Percentiles rank a stretch among this genome's conserved stretches.
phyloP scores from a whole-genome alignment of 2,113 vertebrate species.

The Papio anubis region DNA sequence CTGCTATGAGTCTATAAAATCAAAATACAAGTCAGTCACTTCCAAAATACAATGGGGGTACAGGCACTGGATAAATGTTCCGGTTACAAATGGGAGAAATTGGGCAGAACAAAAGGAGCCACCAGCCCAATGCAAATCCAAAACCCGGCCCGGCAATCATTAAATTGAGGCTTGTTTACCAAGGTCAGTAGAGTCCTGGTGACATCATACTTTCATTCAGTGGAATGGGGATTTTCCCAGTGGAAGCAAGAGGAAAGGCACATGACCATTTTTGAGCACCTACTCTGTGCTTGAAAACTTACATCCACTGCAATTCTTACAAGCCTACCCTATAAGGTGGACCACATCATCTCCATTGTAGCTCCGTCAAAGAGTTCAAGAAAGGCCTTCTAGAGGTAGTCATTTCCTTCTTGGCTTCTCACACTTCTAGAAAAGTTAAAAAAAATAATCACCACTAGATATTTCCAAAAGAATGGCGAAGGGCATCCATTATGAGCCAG shows the following conservation, averaged over 20 bases:
- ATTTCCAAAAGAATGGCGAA: not conserved
- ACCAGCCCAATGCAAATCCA: too few species aligned
- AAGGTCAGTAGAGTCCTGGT: not conserved
- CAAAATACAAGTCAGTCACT: too few species aligned
- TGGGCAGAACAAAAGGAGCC: too few species aligned
- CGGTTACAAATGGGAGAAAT: too few species aligned
- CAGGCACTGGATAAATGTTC: too few species aligned
- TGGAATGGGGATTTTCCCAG: not conserved
- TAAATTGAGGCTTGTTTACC: not conserved
- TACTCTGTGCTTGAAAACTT: not conserved
- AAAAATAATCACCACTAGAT: not conserved
- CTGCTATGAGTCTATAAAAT: too few species aligned
- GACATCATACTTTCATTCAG: not conserved
- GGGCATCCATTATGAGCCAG: not conserved
- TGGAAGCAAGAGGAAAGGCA: not conserved
- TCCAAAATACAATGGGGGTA: too few species aligned
- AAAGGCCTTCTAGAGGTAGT: not conserved
- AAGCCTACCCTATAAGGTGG: not conserved
- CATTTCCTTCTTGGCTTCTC: not conserved
- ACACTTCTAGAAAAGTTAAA: not conserved
- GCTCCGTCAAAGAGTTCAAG: not conserved
- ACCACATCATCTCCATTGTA: not conserved
- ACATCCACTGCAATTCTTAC: not conserved
- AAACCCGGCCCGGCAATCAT: too few species aligned
- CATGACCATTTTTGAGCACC: not conserved